These are phyloP conservation scores for Prenolepis imparis DNA, from an alignment of 2,888 invertebrate species.

Conservation along the genomic window DNA sequence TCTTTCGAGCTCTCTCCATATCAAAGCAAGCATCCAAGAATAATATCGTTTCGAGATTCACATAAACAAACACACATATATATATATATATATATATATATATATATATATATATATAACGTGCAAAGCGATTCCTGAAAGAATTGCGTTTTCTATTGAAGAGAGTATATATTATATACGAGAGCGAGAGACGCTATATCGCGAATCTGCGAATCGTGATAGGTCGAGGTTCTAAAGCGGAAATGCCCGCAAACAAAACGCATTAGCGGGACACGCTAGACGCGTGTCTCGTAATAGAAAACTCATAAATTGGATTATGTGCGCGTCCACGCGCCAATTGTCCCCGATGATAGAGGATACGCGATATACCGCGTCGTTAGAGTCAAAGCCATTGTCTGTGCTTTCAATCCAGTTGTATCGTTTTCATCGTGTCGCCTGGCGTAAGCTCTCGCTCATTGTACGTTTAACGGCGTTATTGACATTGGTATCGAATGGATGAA, in stretches of 20 bases:
- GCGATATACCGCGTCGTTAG: slow-evolving; percentile 51
- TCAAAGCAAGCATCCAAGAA: neutral
- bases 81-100: too few species aligned
- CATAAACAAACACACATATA: neutral
- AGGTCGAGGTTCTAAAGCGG: neutral
- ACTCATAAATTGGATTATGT: slow-evolving; percentile 72
- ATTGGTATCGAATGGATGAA: slow-evolving; percentile 20
- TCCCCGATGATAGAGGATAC: slow-evolving; percentile 33
- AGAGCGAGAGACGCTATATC: neutral
- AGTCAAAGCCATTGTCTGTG: slow-evolving; percentile 52
- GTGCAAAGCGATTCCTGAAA: neutral
- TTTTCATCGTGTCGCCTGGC: slow-evolving; percentile 29
- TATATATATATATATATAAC: too few species aligned
- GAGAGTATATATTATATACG: neutral
- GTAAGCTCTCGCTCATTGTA: slow-evolving; percentile 34
- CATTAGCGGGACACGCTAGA: slow-evolving; percentile 28
- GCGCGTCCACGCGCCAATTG: slow-evolving; percentile 66
- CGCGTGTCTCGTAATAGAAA: slow-evolving; percentile 62
- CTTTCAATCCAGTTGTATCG: slow-evolving; percentile 49
- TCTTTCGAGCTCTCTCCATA: slow-evolving; percentile 1
- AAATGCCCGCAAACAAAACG: slow-evolving; percentile 31
- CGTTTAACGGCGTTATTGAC: slow-evolving; percentile 40
- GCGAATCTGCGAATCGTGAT: neutral
- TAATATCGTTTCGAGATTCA: slow-evolving; percentile 31
- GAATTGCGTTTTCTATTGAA: slow-evolving; percentile 19